These are phyloP conservation scores for Zygothrica quintamaculata DNA, from an alignment of 2,888 invertebrate genomes.

Conservation along the genomic window DNA sequence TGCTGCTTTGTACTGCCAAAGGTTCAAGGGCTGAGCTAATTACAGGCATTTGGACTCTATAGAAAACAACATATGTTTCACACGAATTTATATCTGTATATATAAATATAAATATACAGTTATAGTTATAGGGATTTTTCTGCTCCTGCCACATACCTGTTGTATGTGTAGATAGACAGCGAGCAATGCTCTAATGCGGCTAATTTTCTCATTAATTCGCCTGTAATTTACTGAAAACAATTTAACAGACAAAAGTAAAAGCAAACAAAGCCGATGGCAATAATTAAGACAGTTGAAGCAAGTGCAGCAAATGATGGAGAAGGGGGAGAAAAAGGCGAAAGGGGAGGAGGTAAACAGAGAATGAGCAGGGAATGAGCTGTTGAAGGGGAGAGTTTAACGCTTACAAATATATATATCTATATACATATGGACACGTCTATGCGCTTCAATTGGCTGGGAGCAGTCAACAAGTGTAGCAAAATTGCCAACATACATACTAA, in stretches of 20 bases:
- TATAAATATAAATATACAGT: too few species aligned
- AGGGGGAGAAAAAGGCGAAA: conserved; percentile 11
- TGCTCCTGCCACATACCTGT: conserved; percentile 8
- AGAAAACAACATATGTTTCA: conserved; percentile 28
- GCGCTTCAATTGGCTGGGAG: conserved; percentile 48
- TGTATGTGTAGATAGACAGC: conserved; percentile 12
- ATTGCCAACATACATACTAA: conserved; percentile 24
- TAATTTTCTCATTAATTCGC: conserved; percentile 79
- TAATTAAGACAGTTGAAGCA: conserved; percentile 60
- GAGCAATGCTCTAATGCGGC: conserved; percentile 65
- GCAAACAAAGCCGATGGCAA: conserved; percentile 55
- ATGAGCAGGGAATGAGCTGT: not conserved
- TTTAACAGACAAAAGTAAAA: conserved; percentile 74
- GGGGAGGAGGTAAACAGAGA: conserved; percentile 3
- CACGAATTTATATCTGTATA: too few species aligned
- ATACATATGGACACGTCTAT: too few species aligned
- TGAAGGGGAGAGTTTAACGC: too few species aligned
- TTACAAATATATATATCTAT: too few species aligned
- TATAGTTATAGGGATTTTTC: conserved; percentile 13
- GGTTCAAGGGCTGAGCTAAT: conserved; percentile 52
- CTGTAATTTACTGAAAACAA: conserved; percentile 68
- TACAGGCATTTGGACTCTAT: conserved; percentile 27
- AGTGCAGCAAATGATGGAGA: conserved; percentile 11
- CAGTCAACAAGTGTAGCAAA: conserved; percentile 61
- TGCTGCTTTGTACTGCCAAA: conserved; percentile 17